phyloP scores from a whole-genome alignment of 2,113 vertebrate species.

The Tichodroma muraria region DNA sequence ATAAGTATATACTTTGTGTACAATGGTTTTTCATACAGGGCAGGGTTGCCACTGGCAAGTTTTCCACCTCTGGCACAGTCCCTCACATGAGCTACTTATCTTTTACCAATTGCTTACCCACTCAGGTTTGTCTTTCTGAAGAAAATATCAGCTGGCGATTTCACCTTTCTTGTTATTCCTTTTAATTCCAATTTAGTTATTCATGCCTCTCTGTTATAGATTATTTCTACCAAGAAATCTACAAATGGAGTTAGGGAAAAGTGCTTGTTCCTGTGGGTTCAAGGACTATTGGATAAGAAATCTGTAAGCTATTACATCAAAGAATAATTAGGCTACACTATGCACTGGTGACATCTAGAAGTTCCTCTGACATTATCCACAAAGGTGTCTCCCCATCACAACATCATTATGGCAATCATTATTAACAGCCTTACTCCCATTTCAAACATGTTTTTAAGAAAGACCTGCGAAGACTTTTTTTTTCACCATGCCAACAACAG shows the following conservation, averaged over 20 bases:
- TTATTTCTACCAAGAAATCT: background rate
- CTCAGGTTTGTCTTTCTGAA: background rate
- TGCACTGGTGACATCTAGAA: background rate
- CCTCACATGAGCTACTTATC: background rate
- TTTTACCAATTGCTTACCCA: background rate
- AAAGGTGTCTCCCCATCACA: background rate
- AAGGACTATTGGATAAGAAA: background rate
- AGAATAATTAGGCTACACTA: background rate
- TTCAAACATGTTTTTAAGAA: background rate
- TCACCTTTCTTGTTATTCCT: background rate
- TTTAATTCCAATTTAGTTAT: background rate
- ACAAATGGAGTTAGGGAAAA: background rate
- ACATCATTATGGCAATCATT: background rate
- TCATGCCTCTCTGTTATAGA: background rate
- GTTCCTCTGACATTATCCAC: background rate
- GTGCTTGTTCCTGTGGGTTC: background rate
- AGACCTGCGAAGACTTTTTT: background rate
- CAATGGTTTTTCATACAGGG: background rate
- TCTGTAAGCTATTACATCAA: background rate
- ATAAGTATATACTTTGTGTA: no score
- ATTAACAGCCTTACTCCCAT: background rate
- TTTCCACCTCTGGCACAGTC: background rate
- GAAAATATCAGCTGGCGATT: background rate
- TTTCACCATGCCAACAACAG: background rate
- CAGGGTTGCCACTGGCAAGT: background rate